Conservation (phyloP, 2,797 vertebrate species). For the Gambelia wislizenii region DNA sequence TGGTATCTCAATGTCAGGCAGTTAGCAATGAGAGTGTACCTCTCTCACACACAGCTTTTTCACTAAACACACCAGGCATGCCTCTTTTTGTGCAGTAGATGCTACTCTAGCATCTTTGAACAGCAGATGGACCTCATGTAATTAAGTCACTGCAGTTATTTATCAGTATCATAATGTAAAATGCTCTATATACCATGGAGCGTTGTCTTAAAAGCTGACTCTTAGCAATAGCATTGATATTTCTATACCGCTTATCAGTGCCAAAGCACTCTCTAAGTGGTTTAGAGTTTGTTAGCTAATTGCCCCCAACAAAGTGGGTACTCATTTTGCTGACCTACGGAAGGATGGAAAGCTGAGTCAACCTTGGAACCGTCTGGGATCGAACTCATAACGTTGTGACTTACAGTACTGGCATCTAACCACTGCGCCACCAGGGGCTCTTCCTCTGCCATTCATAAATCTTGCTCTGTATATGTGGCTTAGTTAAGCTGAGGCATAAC, state of each 20-base stretch:
- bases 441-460: not conserved
- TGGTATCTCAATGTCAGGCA: not conserved
- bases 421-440: too few relatives aligned
- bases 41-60: not conserved
- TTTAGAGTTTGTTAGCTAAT: too few relatives aligned
- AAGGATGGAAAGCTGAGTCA: too few relatives aligned
- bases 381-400: too few relatives aligned
- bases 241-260: too few relatives aligned
- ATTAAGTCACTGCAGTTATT: constrained; percentile 26
- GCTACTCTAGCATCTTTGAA: not conserved
- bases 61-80: not conserved
- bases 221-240: too few relatives aligned
- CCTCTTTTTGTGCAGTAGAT: not conserved
- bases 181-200: constrained; percentile 52
- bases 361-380: too few relatives aligned
- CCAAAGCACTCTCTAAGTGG: too few relatives aligned
- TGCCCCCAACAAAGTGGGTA: too few relatives aligned
- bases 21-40: not conserved
- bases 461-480: constrained; percentile 9
- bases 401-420: too few relatives aligned
- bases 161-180: constrained; percentile 53
- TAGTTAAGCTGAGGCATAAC: constrained; percentile 60
- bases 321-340: too few relatives aligned
- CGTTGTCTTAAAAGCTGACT: not conserved
- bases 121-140: rapidly evolving